Percentiles rank a stretch among this genome's conserved stretches.
phyloP scores from a whole-genome alignment of 2,888 invertebrate genomes.

The Homarus gammarus region DNA sequence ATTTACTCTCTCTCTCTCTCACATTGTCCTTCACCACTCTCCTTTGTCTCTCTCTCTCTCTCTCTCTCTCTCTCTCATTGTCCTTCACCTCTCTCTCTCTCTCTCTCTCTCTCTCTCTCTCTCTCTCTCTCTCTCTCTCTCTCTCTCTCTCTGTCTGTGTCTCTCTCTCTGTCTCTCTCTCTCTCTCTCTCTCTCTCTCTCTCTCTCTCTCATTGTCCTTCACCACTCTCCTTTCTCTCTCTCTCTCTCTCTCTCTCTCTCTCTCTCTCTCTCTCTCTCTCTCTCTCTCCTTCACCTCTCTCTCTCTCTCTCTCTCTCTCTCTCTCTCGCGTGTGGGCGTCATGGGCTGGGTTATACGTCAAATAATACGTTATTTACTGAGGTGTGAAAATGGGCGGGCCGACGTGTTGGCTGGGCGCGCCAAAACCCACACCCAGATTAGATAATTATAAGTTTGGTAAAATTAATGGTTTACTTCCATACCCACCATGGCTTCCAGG shows the following conservation, averaged over 20 bases:
- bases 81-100: not conserved
- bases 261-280: constrained; percentile 16
- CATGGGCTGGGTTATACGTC: not conserved
- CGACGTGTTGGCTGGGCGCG: constrained; percentile 17
- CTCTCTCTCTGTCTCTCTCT: not conserved
- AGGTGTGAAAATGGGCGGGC: constrained; percentile 57
- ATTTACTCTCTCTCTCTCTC: too few relatives aligned
- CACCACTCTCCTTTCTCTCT: not conserved
- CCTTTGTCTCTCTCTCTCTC: not conserved
- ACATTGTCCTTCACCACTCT: not conserved
- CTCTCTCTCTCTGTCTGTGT: not conserved
- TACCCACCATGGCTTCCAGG: constrained; percentile 2
- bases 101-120: not conserved
- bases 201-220: not conserved
- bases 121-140: not conserved
- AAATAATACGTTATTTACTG: constrained; percentile 54
- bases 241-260: not conserved
- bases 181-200: not conserved
- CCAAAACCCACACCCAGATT: constrained; percentile 57
- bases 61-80: not conserved
- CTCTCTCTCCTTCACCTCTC: constrained; percentile 21
- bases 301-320: constrained; percentile 15
- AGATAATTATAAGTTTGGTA: constrained; percentile 64
- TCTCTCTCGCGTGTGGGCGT: too few relatives aligned
- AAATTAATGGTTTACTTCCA: constrained; percentile 46